A percentile compares a stretch with the other conserved stretches of the same genome.
phyloP scores from a whole-genome alignment of 2,797 vertebrate genomes.

The Cyprinella venusta region DNA sequence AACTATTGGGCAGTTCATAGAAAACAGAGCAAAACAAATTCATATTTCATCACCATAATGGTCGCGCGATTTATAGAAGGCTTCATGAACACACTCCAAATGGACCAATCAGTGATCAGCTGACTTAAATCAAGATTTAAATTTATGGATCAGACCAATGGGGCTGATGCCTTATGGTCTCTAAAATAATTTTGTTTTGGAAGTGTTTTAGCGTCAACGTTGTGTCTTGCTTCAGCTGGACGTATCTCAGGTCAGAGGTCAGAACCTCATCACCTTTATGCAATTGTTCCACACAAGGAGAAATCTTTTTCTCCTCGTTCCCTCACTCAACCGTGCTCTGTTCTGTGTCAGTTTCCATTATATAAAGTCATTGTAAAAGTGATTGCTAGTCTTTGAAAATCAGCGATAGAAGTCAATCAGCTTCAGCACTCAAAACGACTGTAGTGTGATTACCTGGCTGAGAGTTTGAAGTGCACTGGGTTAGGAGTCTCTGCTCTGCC shows the following conservation, averaged over 20 bases:
- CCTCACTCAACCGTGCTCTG: constrained; percentile 66
- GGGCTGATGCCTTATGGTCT: neutral
- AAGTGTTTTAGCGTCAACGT: constrained; percentile 9
- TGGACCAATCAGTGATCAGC: constrained; percentile 6
- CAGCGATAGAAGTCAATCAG: constrained; percentile 62
- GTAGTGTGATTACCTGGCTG: constrained; percentile 57
- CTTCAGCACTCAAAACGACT: constrained; percentile 56
- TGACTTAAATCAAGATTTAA: neutral
- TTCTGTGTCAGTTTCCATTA: constrained; percentile 58
- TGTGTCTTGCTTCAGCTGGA: constrained; percentile 16
- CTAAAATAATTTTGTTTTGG: neutral
- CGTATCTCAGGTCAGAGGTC: constrained; percentile 60
- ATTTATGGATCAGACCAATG: neutral
- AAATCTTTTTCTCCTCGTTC: constrained; percentile 68
- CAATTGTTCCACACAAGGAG: constrained; percentile 92
- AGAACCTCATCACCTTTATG: constrained; percentile 99
- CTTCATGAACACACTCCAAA: neutral
- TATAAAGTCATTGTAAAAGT: constrained; percentile 59
- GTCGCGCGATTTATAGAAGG: neutral
- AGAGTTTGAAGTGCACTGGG: constrained; percentile 53
- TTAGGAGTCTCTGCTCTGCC: constrained; percentile 45
- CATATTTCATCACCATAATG: constrained; percentile 27
- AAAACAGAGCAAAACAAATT: constrained; percentile 28
- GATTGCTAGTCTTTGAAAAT: constrained; percentile 62
- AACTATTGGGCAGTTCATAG: constrained; percentile 34